phyloP scores from a whole-genome alignment of 2,113 vertebrate species.

The Platycercus adscitus region DNA sequence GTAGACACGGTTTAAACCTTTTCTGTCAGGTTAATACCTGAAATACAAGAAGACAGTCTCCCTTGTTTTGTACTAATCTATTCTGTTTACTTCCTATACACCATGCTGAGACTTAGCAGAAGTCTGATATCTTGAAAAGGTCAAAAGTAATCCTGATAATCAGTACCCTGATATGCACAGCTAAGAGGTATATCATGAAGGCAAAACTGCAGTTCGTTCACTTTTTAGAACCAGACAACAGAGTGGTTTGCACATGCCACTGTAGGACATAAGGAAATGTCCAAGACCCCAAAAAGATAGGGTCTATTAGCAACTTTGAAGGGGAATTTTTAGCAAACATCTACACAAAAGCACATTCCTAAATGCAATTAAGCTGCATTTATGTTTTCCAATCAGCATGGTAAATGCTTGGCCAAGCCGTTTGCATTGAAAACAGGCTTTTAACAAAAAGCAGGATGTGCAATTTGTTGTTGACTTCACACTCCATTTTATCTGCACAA shows the following conservation, averaged over 20 bases:
- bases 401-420: neutral
- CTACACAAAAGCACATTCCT: neutral
- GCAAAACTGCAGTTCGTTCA: neutral
- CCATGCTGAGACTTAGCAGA: neutral
- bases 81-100: neutral
- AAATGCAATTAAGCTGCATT: neutral
- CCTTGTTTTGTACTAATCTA: neutral
- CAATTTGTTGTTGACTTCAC: neutral
- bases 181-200: neutral
- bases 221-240: neutral
- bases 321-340: neutral
- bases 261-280: neutral
- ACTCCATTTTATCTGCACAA: neutral
- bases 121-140: neutral
- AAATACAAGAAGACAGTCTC: neutral
- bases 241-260: rapidly evolving
- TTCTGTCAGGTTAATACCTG: neutral
- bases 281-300: neutral
- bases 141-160: neutral
- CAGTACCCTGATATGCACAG: neutral
- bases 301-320: neutral
- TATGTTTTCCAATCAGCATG: neutral
- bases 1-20: neutral
- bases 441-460: neutral
- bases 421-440: neutral